phyloP scores from a whole-genome alignment of 2,113 vertebrate genomes.

The Haemorhous mexicanus region DNA sequence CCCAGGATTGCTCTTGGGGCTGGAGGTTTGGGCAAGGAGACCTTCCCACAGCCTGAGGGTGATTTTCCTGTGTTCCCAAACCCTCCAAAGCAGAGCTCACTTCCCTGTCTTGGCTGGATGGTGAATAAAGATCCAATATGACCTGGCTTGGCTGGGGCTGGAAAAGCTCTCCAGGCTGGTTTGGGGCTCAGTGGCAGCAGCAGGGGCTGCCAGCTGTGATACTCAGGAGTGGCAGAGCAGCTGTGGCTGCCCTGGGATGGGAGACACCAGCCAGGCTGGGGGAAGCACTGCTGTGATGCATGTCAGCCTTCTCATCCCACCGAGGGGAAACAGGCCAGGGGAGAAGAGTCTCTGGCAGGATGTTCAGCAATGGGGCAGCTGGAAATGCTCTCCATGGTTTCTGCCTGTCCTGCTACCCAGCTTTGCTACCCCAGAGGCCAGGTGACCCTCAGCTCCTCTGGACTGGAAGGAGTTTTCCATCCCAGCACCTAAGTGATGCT shows the following conservation, averaged over 20 bases:
- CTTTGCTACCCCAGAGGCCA: not conserved
- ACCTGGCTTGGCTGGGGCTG: not conserved
- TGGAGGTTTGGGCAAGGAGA: not conserved
- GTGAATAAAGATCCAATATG: accelerated
- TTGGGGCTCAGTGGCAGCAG: not conserved
- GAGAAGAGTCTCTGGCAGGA: not conserved
- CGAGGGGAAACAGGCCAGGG: accelerated
- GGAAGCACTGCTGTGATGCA: accelerated
- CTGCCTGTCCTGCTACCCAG: not conserved
- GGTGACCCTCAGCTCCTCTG: not conserved
- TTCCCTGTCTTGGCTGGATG: not conserved
- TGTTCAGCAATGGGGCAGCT: not conserved
- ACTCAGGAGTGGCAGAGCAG: not conserved
- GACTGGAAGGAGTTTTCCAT: not conserved
- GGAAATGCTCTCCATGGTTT: not conserved
- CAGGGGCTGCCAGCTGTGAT: not conserved
- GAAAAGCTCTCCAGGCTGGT: not conserved
- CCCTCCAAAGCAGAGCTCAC: not conserved
- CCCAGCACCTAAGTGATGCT: not conserved
- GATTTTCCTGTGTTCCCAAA: not conserved
- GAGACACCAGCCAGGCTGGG: not conserved
- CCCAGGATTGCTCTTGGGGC: not conserved
- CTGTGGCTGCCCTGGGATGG: not conserved
- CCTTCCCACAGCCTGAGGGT: not conserved
- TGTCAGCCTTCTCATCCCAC: accelerated